Evolutionary conservation across 2,888 invertebrate genomes (phyloP).

Genomic region (Metellina segmentata): DNA sequence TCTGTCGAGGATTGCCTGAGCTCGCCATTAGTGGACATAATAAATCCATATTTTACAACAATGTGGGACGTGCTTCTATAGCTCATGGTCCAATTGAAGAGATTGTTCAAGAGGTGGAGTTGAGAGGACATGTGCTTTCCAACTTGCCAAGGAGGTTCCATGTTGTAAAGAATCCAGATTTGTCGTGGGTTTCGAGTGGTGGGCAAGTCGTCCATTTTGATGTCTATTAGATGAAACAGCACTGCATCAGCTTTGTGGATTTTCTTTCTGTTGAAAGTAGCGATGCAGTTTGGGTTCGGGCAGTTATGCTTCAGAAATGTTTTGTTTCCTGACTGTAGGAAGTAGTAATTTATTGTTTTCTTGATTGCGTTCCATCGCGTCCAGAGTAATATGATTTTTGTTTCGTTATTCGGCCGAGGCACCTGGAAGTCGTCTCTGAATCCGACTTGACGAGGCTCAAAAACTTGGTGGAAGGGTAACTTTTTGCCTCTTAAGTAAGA

Average conservation of each 20-base stretch:
- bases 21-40: not conserved
- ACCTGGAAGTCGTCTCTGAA: conserved; percentile 10
- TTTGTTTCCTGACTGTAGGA: conserved; percentile 40
- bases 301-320: conserved; percentile 64
- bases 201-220: conserved; percentile 63
- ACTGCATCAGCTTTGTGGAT: conserved; percentile 72
- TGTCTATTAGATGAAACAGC: conserved; percentile 76
- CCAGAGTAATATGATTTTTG: conserved; percentile 68
- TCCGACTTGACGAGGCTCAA: conserved; percentile 62
- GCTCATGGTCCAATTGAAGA: conserved; percentile 77
- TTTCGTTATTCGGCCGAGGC: not conserved
- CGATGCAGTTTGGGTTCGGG: conserved; percentile 68
- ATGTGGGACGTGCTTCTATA: conserved; percentile 75
- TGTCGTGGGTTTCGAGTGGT: conserved; percentile 34
- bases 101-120: conserved; percentile 36
- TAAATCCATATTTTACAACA: conserved; percentile 63
- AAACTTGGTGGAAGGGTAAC: conserved; percentile 71
- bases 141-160: conserved; percentile 75
- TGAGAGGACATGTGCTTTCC: conserved; percentile 4
- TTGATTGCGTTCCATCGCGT: conserved; percentile 69
- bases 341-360: conserved; percentile 76
- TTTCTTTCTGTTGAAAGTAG: conserved; percentile 58
- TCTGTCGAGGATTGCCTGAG: no score
- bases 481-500: conserved; percentile 46
- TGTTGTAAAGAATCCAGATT: conserved; percentile 74